Evolutionary conservation across 2,888 invertebrate species (phyloP).

Genomic region (Thereva nobilitata): DNA sequence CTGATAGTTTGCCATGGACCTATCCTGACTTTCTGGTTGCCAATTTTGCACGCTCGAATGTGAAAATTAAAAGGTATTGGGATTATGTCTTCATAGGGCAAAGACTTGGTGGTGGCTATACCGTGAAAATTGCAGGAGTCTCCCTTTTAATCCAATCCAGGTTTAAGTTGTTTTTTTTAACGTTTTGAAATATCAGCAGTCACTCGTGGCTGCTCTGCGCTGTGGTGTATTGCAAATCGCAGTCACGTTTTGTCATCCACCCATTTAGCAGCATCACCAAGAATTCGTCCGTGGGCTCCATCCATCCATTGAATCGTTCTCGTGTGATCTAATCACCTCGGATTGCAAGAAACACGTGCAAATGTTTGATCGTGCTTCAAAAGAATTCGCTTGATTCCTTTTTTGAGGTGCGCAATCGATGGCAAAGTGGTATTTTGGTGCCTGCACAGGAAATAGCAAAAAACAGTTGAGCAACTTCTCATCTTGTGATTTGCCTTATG

Average conservation of each 20-base stretch:
- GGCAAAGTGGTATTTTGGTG: background rate
- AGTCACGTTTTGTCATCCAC: constrained; percentile 29
- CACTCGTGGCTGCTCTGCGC: no score
- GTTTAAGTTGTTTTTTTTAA: no score
- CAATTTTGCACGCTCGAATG: no score
- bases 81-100: no score
- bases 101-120: no score
- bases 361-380: constrained; percentile 13
- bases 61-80: no score
- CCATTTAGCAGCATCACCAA: constrained; percentile 1
- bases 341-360: constrained; percentile 26
- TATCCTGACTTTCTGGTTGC: no score
- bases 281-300: constrained; percentile 13
- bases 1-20: no score
- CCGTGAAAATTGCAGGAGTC: no score
- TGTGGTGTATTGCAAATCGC: constrained; percentile 6
- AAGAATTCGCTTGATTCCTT: constrained; percentile 7
- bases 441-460: constrained; percentile 5
- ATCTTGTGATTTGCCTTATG: no score
- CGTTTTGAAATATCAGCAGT: no score
- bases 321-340: constrained; percentile 28
- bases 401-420: background rate
- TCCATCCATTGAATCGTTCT: constrained; percentile 6
- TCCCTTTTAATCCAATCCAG: no score
- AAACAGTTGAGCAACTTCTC: constrained; percentile 5